Evolutionary conservation across 2,888 invertebrate species (phyloP), one percentile per base, ranked within the genome.

Genomic region (Unio pictorum): DNA sequence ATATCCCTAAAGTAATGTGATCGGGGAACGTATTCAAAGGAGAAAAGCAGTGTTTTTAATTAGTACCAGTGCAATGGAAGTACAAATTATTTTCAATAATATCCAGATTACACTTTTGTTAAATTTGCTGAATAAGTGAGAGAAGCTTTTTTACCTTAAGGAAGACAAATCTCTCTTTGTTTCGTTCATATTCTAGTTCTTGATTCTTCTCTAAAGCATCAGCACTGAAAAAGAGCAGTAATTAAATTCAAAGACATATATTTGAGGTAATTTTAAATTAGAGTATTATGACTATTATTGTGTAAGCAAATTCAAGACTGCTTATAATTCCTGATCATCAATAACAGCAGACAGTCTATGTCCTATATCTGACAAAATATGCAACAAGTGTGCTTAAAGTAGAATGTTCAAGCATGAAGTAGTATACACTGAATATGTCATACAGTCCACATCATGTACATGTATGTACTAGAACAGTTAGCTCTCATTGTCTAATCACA

Each of bases 161-260:
- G 89, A 99, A 99, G 85, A 94, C 94, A 90, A 99, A 99, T 80
- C 99, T 92, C 87, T 99, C 99, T 86, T 94, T 94, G 89, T 99
- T 99, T 74, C 99, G 93, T 86, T 95, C 95, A 90, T 99, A 99
- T 89, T 99, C 99, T 66, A 98, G 89, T 73, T 95, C 95, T 89
- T 99, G 96, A 89, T 99, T 99, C 89, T 96, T 96, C 83, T 94
- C 93, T 65, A 98, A 89, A 0, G 99, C 95, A 89, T 97, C 96
- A 0, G 94, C 92, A 67, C 97, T 97, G 91, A 73, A 93, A 91
- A 68, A 68, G 57, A 66, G 68, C 59, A 57, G 23, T 59, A n/a
- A 59, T 26, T 23, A 59, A 23, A 59, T 45, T 11, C 3, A 45
- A 45, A 45, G 45, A 64, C 18, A 68, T 30, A 60, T 7, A 66